Evolutionary conservation across 1,140 invertebrate species (phyloP), one percentile per base, ranked within the genome.

Genomic region (Neodiprion pinetum): DNA sequence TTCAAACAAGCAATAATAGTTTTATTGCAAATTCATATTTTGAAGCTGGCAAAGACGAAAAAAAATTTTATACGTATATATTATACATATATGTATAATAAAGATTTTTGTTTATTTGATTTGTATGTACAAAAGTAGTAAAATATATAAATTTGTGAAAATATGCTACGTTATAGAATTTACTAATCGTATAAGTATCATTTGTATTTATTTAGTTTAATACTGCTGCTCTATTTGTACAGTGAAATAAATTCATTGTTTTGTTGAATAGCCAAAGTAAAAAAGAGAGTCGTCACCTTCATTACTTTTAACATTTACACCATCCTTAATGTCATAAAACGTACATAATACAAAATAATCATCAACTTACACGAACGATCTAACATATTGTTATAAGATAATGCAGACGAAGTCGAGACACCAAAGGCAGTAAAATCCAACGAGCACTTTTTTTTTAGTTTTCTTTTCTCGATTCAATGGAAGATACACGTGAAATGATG

Each of bases 121-220:
- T 75, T 81, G 69, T 83, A 83, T 83, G 80, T 84, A 84, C 81
- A 84, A 84, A 79, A 77, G 71, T 82, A 82, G 73, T 81, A 84
- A 83, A 83, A 83, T 84, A 83, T 74, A 82, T 67, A 61, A 14
- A 17, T 61, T 14, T 61, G n/a, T 61, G n/a, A 72, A 72, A 75
- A 67, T 75, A 17, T 75, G 11, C 14, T 14, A 23, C 28, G 23
- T 69, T 21, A 69, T 69, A 21, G 14, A 69, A 69, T 17, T 69
- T 21, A 80, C 80, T 53, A 53, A 14, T 9, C 53, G n/a, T 61
- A 61, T 14, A 61, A 61, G 3, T 61, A 61, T 61, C 11, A 61
- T 61, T 61, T 61, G 53, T 61, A 61, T 61, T 61, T 17, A 61
- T 61, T 61, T 74, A 67, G n/a, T 72, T 76, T 48, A 78, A 73